Conservation (phyloP, 1,140 invertebrate species). For the Drosophila yakuba region DNA sequence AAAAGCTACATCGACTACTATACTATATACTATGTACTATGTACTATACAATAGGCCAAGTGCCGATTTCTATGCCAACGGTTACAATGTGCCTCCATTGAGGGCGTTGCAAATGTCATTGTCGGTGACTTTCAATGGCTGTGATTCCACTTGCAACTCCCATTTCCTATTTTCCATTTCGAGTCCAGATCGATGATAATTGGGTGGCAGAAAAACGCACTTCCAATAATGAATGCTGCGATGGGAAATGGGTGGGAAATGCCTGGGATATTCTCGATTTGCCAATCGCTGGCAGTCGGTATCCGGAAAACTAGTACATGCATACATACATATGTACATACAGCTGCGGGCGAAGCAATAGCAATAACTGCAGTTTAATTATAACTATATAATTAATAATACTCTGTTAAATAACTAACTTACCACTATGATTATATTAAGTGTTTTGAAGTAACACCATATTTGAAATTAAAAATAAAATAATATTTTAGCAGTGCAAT, state of each 20-base stretch:
- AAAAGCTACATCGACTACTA: neutral
- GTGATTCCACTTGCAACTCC: neutral
- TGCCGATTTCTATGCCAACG: constrained; percentile 25
- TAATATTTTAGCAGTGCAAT: too few relatives aligned
- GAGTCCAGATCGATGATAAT: neutral
- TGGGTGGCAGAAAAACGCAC: constrained; percentile 9
- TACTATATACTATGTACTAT: too few relatives aligned
- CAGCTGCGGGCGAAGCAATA: constrained; percentile 3
- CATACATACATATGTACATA: neutral
- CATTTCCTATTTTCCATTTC: too few relatives aligned
- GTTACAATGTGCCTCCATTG: constrained; percentile 14
- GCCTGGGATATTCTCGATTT: constrained; percentile 2
- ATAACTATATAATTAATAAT: too few relatives aligned
- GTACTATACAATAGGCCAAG: too few relatives aligned
- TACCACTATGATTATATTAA: too few relatives aligned
- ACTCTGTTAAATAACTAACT: neutral
- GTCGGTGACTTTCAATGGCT: constrained; percentile 20
- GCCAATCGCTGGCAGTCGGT: constrained; percentile 5
- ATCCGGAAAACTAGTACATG: constrained; percentile 15
- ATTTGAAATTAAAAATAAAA: too few relatives aligned
- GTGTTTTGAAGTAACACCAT: too few relatives aligned
- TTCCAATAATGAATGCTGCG: constrained; percentile 27
- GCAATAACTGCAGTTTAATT: neutral
- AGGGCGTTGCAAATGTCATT: constrained; percentile 48
- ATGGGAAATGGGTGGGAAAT: constrained; percentile 6